phyloP scores from a whole-genome alignment of 2,888 invertebrate genomes.

The Mythimna albipuncta region DNA sequence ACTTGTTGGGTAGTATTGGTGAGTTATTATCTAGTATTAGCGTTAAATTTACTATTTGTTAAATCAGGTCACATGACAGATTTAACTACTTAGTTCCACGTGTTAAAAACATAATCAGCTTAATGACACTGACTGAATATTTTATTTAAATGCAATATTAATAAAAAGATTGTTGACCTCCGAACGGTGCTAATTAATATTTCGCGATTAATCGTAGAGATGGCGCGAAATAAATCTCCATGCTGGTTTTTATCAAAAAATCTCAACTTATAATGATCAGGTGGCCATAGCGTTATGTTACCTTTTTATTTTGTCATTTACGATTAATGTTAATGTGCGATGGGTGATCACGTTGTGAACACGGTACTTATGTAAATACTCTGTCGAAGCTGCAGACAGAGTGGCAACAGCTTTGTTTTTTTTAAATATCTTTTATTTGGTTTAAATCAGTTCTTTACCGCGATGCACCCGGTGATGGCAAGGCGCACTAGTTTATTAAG shows the following conservation, averaged over 20 bases:
- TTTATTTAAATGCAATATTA: constrained; percentile 61
- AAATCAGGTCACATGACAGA: constrained; percentile 15
- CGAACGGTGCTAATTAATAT: constrained; percentile 80
- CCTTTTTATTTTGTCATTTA: constrained; percentile 81
- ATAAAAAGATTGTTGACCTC: constrained; percentile 83
- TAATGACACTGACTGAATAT: constrained; percentile 46
- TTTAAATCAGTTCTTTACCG: too few species aligned
- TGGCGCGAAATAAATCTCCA: constrained; percentile 81
- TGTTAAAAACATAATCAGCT: constrained; percentile 41
- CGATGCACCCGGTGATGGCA: too few species aligned
- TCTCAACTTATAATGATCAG: constrained; percentile 77
- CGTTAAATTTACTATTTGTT: neutral
- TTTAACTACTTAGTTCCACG: constrained; percentile 18
- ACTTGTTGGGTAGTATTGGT: too few species aligned
- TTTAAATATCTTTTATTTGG: too few species aligned
- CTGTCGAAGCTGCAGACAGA: constrained; percentile 81
- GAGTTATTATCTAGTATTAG: too few species aligned
- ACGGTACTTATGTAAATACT: constrained; percentile 81
- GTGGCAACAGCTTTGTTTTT: constrained; percentile 76
- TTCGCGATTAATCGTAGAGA: constrained; percentile 78
- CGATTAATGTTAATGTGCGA: constrained; percentile 79
- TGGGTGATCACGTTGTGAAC: constrained; percentile 78
- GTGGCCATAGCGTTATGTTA: constrained; percentile 75
- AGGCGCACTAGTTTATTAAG: too few species aligned
- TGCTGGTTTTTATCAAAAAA: constrained; percentile 76